A percentile compares a stretch with the other conserved stretches of the same genome.
Evolutionary conservation across 2,888 invertebrate genomes (phyloP).

Genomic region (Limnephilus lunatus): DNA sequence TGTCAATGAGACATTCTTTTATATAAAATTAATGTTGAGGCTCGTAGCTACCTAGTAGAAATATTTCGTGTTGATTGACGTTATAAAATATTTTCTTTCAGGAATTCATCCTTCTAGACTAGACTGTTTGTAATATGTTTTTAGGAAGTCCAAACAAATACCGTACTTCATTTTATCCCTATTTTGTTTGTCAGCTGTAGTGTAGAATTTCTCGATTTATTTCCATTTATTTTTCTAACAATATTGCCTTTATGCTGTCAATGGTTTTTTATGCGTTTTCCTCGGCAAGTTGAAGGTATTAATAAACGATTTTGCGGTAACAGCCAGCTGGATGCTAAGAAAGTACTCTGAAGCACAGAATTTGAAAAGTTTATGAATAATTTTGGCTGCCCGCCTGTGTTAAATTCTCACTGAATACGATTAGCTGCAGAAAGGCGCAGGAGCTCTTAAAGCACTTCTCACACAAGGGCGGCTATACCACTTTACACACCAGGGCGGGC

Average conservation of each 20-base stretch:
- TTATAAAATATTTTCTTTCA: neutral
- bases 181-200: neutral
- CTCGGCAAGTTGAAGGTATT: neutral
- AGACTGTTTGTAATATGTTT: neutral
- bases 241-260: neutral
- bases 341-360: neutral
- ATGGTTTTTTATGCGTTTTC: neutral
- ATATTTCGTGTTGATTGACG: neutral
- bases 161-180: neutral
- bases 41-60: neutral
- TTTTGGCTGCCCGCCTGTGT: conserved; percentile 8
- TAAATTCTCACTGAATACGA: conserved; percentile 7
- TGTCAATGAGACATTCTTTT: neutral
- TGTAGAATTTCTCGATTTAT: neutral
- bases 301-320: neutral
- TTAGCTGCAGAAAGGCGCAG: neutral
- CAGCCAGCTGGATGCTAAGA: neutral
- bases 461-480: neutral
- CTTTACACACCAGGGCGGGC: neutral
- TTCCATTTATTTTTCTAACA: neutral
- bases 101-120: neutral
- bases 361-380: conserved; percentile 20
- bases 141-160: neutral
- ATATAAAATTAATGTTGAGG: neutral
- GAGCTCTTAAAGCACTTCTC: neutral